Evolutionary conservation across 1,140 invertebrate species (phyloP).

Genomic region (Nasonia vitripennis): DNA sequence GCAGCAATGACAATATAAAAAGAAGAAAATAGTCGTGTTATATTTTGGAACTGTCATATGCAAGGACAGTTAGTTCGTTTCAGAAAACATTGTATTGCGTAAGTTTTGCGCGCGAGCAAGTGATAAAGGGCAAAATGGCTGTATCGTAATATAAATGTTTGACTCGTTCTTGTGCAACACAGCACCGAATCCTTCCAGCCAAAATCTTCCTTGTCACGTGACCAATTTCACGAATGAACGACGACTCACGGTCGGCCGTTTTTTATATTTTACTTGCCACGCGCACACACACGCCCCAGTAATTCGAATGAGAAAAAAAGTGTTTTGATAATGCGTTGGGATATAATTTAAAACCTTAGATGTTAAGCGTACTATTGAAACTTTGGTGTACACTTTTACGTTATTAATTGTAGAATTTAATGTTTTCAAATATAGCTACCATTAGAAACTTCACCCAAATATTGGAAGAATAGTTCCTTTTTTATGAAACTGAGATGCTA

Average conservation of each 20-base stretch:
- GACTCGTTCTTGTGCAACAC: constrained; percentile 24
- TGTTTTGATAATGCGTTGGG: neutral
- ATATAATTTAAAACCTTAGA: neutral
- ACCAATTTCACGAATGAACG: constrained; percentile 64
- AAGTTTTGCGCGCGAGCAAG: neutral
- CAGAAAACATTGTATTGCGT: neutral
- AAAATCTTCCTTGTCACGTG: constrained; percentile 63
- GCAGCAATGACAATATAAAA: too few species aligned
- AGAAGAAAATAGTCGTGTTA: too few species aligned
- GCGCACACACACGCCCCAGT: neutral
- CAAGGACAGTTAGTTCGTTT: too few species aligned
- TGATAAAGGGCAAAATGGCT: neutral
- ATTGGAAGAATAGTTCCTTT: too few species aligned
- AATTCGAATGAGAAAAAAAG: neutral
- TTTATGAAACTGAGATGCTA: too few species aligned
- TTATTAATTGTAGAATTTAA: too few species aligned
- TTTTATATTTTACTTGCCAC: neutral
- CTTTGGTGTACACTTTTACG: too few species aligned
- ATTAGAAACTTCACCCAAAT: too few species aligned
- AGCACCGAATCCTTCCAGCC: constrained; percentile 1
- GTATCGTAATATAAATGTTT: neutral
- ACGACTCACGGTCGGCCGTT: constrained; percentile 51
- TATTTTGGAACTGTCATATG: too few species aligned
- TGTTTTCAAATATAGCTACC: too few species aligned
- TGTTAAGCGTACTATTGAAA: too few species aligned